Conservation (phyloP, 1,140 invertebrate species). For the Phymorhynchus buccinoides region DNA sequence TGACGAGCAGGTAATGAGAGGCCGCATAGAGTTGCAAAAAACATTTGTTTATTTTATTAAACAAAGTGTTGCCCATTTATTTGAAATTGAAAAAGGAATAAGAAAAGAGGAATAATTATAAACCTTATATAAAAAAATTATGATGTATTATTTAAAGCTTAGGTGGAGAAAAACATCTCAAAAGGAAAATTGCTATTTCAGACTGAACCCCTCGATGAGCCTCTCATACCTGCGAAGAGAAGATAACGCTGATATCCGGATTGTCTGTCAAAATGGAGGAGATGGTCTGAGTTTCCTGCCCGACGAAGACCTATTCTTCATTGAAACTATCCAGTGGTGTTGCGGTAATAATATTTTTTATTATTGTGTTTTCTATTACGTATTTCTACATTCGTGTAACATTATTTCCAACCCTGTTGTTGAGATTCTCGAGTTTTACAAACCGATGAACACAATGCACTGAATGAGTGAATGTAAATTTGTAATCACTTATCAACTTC, state of each 20-base stretch:
- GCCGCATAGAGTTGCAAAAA: background rate
- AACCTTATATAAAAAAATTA: background rate
- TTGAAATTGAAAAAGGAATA: too few relatives aligned
- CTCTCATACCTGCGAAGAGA: background rate
- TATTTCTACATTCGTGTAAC: background rate
- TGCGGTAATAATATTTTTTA: background rate
- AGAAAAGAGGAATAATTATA: background rate
- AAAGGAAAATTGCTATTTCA: too few relatives aligned
- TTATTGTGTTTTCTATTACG: background rate
- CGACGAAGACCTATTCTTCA: background rate
- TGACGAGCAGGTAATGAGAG: background rate
- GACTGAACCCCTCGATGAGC: background rate
- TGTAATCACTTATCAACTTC: too few relatives aligned
- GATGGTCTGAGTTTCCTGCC: background rate
- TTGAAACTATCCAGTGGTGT: background rate
- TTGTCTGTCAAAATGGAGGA: constrained; percentile 22
- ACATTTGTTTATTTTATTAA: background rate
- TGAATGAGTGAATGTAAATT: too few relatives aligned
- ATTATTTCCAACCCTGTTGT: background rate
- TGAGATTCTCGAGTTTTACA: too few relatives aligned
- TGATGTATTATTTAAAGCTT: background rate
- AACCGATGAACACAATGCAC: too few relatives aligned
- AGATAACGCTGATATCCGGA: constrained; percentile 34
- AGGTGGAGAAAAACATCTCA: too few relatives aligned
- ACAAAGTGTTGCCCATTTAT: too few relatives aligned